Conservation (phyloP, 2,888 invertebrate species). For the Criorhina ranunculi region DNA sequence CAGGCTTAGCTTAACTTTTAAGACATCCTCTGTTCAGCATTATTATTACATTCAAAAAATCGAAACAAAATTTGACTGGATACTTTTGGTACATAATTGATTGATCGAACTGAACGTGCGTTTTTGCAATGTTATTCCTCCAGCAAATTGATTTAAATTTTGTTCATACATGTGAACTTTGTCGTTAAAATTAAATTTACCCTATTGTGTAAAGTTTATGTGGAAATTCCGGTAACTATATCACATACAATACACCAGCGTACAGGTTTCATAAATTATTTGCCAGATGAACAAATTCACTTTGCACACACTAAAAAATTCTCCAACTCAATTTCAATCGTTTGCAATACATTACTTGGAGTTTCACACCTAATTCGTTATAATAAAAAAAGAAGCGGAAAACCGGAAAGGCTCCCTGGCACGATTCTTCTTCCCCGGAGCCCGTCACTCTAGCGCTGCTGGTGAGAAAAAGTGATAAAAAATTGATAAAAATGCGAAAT, state of each 20-base stretch:
- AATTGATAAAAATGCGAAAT: slow-evolving; percentile 48
- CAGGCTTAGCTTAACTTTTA: too few relatives aligned
- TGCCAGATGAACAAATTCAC: slow-evolving; percentile 14
- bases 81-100: too few relatives aligned
- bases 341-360: slow-evolving; percentile 44
- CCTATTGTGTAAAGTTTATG: too few relatives aligned
- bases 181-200: too few relatives aligned
- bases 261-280: slow-evolving; percentile 26
- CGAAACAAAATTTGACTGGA: too few relatives aligned
- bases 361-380: slow-evolving; percentile 56
- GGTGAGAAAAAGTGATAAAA: slow-evolving; percentile 31
- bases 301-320: slow-evolving; percentile 12
- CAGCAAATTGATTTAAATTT: too few relatives aligned
- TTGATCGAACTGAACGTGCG: too few relatives aligned
- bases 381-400: slow-evolving; percentile 1
- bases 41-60: too few relatives aligned
- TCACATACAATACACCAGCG: not conserved
- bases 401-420: not conserved
- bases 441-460: not conserved
- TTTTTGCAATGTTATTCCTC: too few relatives aligned
- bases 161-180: too few relatives aligned
- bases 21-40: too few relatives aligned
- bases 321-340: slow-evolving; percentile 26
- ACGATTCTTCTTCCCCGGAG: not conserved
- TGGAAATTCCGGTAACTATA: not conserved